These are phyloP conservation scores for Tenthredo mesomela DNA, from an alignment of 2,888 invertebrate genomes.

Conservation along the genomic window DNA sequence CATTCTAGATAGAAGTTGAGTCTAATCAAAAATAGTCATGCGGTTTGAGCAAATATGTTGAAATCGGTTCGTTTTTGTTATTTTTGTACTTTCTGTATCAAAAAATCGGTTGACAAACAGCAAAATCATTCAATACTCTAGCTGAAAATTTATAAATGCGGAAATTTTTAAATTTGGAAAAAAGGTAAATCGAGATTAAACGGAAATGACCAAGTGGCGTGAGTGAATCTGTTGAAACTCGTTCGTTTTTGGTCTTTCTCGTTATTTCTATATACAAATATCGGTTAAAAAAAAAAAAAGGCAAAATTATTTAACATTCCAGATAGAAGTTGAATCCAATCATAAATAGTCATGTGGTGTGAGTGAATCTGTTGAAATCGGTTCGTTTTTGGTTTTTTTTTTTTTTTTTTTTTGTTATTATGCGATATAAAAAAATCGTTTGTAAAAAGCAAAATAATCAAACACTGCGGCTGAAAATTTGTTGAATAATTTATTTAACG, in stretches of 20 bases:
- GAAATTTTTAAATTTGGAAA: too few relatives aligned
- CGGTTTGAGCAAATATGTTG: background rate
- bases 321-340: background rate
- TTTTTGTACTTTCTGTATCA: background rate
- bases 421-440: background rate
- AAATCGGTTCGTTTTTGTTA: background rate
- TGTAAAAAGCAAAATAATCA: background rate
- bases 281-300: background rate
- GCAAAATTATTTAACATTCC: background rate
- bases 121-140: background rate
- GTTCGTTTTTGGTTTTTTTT: background rate
- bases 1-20: background rate
- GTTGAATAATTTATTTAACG: background rate
- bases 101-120: background rate
- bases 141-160: too few relatives aligned
- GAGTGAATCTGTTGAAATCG: background rate
- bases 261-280: background rate
- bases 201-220: background rate
- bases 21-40: background rate
- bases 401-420: too few relatives aligned
- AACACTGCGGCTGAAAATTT: background rate
- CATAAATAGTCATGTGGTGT: background rate
- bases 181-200: too few relatives aligned
- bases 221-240: background rate
- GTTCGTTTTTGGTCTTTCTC: background rate